A percentile compares a stretch with the other conserved stretches of the same genome.
Conservation (phyloP, 2,888 invertebrate species). For the Pseudoips prasinana region DNA sequence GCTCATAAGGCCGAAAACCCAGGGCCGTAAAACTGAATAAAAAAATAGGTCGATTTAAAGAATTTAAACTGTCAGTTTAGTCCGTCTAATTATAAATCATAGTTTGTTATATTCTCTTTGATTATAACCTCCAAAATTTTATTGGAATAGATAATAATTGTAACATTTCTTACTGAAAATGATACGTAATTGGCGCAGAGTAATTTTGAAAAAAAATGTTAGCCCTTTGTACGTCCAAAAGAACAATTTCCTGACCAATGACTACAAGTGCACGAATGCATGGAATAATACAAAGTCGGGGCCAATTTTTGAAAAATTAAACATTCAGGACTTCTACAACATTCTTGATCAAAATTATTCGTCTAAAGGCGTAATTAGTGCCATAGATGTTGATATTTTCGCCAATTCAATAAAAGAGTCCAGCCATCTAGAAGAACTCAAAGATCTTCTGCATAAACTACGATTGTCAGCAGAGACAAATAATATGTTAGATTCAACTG, state of each 20-base stretch:
- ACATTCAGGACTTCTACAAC: conserved; percentile 85
- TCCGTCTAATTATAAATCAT: no score
- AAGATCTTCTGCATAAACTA: conserved; percentile 87
- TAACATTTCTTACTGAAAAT: no score
- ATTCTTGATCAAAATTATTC: conserved; percentile 86
- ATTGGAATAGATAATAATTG: no score
- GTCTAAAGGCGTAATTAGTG: conserved; percentile 84
- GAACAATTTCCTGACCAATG: conserved; percentile 85
- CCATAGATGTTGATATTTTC: conserved; percentile 92
- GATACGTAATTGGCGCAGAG: conserved; percentile 40
- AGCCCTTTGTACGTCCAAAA: conserved; percentile 28
- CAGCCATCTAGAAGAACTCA: conserved; percentile 85
- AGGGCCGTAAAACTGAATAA: no score
- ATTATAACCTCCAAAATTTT: no score
- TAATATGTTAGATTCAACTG: conserved; percentile 89
- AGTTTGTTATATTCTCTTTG: no score
- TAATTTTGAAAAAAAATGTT: conserved; percentile 28
- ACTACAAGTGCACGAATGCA: conserved; percentile 86
- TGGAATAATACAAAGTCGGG: conserved; percentile 86
- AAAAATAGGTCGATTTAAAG: no score
- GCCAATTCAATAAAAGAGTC: conserved; percentile 84
- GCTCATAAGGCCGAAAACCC: no score
- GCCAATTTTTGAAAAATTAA: conserved; percentile 83
- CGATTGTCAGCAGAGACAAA: conserved; percentile 87
- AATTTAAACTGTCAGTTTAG: no score